These are phyloP conservation scores for Drosophila subquinaria DNA, from an alignment of 2,888 invertebrate species.

Conservation along the genomic window DNA sequence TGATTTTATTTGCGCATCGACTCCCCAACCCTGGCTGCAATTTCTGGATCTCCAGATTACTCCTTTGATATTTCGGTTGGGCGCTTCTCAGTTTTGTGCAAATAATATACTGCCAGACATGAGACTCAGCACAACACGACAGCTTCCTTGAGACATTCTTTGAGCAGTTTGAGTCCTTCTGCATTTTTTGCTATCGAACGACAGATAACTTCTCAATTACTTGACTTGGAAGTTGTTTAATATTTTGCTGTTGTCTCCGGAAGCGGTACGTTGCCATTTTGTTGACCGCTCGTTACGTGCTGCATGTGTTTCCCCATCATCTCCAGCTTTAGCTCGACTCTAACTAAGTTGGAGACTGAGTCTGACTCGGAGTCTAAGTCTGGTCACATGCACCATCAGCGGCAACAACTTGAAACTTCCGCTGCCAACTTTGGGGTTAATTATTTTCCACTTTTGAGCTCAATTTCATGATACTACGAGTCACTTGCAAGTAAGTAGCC, in stretches of 20 bases:
- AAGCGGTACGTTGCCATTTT: constrained; percentile 37
- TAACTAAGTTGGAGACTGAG: not conserved
- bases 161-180: constrained; percentile 25
- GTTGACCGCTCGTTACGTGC: constrained; percentile 81
- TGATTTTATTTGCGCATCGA: constrained; percentile 72
- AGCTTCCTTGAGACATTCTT: constrained; percentile 34
- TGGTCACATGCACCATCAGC: constrained; percentile 51
- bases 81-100: constrained; percentile 58
- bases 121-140: constrained; percentile 33
- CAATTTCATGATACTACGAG: constrained; percentile 48
- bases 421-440: constrained; percentile 78
- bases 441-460: constrained; percentile 81
- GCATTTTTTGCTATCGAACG: constrained; percentile 47
- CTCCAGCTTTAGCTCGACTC: constrained; percentile 6
- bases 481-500: constrained; percentile 35
- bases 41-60: constrained; percentile 50
- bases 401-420: constrained; percentile 68
- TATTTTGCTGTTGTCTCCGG: constrained; percentile 66
- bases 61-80: constrained; percentile 76
- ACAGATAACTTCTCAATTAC: constrained; percentile 62
- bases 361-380: constrained; percentile 1
- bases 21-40: constrained; percentile 9
- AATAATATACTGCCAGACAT: constrained; percentile 67
- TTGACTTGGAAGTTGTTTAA: constrained; percentile 61
- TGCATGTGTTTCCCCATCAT: constrained; percentile 69